Base-by-base conservation (phyloP, 1,140 invertebrate species). In the Andrena cerasifolii region DNA sequence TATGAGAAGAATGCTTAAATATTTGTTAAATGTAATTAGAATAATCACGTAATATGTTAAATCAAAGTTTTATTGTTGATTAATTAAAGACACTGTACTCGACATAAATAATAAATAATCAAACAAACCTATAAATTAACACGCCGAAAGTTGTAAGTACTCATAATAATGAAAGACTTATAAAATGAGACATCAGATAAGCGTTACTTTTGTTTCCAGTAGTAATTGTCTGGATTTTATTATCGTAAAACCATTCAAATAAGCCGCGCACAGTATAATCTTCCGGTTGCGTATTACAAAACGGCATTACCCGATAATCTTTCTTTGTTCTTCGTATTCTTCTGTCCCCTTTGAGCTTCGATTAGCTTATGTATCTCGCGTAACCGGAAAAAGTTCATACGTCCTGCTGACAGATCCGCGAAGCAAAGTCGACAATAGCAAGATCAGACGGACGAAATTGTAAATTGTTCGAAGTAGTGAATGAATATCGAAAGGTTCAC, bases 361-460 rank as follows among this genome's bases (percentile, higher is more conserved):
- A 63, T 73, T 53, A n/a, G 14, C 12, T 63, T 12, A 24, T 47
- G 58, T 18, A 49, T 16, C 16, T 59, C 43, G 10, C 7, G 14
- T 51, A 36, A 61, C 43, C 21, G 26, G 47, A 62, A 65, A 63
- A 65, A 53, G 10, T n/a, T n/a, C n/a, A n/a, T 53, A 54, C 61
- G 33, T 63, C n/a, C n/a, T 40, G 24, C 47, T 74, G 33, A 51
- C 6, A 53, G 28, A 14, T 47, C 16, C 31, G 24, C 3, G 6
- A 40, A 31, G n/a, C 4, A 28, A 43, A 47, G 47, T 63, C 16
- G 24, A 14, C 16, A 18, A 28, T 8, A 62, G 36, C 8, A 33
- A 24, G 12, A 61, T 51, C 45, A 24, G 70, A 49, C 33, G 7
- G 31, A 33, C 54, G 16, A 36, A 26, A 56, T 47, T 24, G 16